phyloP scores from a whole-genome alignment of 1,140 invertebrate species.

The Dinoponera quadriceps region DNA sequence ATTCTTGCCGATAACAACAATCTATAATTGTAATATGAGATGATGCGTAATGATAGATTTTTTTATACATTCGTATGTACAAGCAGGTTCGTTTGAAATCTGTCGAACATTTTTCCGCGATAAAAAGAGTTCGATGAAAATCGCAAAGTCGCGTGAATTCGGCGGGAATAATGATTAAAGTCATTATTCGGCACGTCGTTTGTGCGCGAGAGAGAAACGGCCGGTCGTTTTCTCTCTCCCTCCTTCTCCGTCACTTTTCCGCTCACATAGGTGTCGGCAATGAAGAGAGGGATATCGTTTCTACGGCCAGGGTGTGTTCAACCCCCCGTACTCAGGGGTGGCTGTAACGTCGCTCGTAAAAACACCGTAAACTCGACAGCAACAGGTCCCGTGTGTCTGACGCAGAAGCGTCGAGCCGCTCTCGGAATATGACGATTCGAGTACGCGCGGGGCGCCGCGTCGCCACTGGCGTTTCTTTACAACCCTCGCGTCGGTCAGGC shows the following conservation, averaged over 20 bases:
- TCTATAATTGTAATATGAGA: too few species aligned
- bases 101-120: too few species aligned
- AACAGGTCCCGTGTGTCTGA: conserved; percentile 85
- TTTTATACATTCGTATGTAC: too few species aligned
- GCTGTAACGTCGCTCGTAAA: conserved; percentile 86
- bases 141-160: background rate
- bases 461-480: conserved; percentile 26
- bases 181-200: conserved; percentile 60
- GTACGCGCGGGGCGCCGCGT: conserved; percentile 55
- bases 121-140: background rate
- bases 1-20: too few species aligned
- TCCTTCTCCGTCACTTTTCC: conserved; percentile 33
- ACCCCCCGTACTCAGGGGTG: conserved; percentile 79
- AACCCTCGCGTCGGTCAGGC: background rate
- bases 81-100: too few species aligned
- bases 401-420: conserved; percentile 57
- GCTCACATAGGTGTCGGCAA: conserved; percentile 70
- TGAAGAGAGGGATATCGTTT: conserved; percentile 74
- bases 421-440: conserved; percentile 75
- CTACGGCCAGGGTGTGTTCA: conserved; percentile 72
- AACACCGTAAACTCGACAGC: conserved; percentile 86
- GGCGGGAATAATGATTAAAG: conserved; percentile 30
- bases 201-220: conserved; percentile 19
- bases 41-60: too few species aligned
- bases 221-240: conserved; percentile 36